phyloP scores from a whole-genome alignment of 2,888 invertebrate genomes.

The Apamea sordens region DNA sequence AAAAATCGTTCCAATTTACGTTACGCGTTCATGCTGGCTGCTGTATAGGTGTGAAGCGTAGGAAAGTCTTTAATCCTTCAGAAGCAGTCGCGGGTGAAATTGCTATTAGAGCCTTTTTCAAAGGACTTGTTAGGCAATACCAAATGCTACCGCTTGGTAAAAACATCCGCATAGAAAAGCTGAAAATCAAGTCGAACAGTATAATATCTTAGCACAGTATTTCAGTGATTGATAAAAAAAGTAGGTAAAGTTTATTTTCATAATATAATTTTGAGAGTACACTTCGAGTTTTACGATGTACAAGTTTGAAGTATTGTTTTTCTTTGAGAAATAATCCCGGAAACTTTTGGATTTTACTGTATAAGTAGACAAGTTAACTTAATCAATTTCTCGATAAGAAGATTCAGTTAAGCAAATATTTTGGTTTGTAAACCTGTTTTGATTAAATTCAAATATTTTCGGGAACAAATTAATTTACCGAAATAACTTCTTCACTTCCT shows the following conservation, averaged over 20 bases:
- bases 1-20: background rate
- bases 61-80: background rate
- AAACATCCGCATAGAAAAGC: background rate
- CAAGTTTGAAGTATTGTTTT: constrained; percentile 39
- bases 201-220: background rate
- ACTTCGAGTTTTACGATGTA: constrained; percentile 13
- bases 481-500: background rate
- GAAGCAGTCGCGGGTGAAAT: background rate
- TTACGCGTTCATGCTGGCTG: too few species aligned
- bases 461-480: background rate
- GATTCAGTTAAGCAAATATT: constrained; percentile 26
- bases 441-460: background rate
- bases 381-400: constrained; percentile 20
- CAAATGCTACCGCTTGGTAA: background rate
- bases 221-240: constrained; percentile 20
- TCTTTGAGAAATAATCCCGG: constrained; percentile 29
- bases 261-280: constrained; percentile 13
- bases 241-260: constrained; percentile 15
- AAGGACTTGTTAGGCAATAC: background rate
- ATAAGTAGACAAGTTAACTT: constrained; percentile 18
- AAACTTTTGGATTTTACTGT: constrained; percentile 13
- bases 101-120: background rate
- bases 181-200: background rate
- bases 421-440: constrained; percentile 8
- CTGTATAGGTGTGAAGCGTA: background rate